phyloP scores from a whole-genome alignment of 2,888 invertebrate genomes.

The Chaitophorus viminalis region DNA sequence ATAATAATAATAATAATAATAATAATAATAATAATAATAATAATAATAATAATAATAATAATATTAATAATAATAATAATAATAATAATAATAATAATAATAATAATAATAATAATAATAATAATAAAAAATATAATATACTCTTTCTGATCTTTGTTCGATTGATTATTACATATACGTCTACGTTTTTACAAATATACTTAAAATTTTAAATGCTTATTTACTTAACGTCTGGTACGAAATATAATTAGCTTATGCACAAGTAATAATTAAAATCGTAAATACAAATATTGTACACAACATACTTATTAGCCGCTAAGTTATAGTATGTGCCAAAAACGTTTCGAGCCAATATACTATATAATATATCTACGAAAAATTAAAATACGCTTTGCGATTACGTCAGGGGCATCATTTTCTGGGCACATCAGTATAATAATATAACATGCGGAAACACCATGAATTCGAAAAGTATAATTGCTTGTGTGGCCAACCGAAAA shows the following conservation, averaged over 20 bases:
- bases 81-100: too few species aligned
- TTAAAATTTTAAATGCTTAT: not conserved
- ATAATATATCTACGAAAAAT: not conserved
- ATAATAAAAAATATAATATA: too few species aligned
- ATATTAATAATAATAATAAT: too few species aligned
- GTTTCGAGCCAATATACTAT: not conserved
- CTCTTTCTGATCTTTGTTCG: not conserved
- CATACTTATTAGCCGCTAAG: not conserved
- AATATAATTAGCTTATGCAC: not conserved
- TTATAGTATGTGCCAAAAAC: not conserved
- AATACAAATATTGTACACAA: not conserved
- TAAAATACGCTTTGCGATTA: not conserved
- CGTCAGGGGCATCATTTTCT: not conserved
- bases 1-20: too few species aligned
- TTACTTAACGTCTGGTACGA: not conserved
- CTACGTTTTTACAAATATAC: not conserved
- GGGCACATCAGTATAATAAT: not conserved
- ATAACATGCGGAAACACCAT: not conserved
- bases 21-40: too few species aligned
- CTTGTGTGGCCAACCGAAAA: not conserved
- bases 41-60: too few species aligned
- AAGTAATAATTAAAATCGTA: not conserved
- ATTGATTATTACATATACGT: not conserved
- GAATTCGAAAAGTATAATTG: not conserved
- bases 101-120: too few species aligned